Percentiles rank a stretch among this genome's conserved stretches.
These are phyloP conservation scores for Sardinella longiceps DNA, from an alignment of 2,797 vertebrate genomes.

Conservation along the genomic window DNA sequence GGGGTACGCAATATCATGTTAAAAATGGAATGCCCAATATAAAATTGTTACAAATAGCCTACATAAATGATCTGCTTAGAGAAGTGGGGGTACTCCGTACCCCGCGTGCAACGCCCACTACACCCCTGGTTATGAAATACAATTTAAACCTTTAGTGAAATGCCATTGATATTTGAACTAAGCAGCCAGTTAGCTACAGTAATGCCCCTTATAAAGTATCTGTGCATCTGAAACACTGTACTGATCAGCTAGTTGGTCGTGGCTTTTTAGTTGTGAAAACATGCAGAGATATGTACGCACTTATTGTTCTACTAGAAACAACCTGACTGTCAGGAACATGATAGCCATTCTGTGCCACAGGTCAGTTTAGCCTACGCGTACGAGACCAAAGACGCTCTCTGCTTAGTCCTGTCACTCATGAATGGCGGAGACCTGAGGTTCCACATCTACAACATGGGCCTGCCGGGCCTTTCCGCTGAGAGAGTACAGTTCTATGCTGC, in stretches of 20 bases:
- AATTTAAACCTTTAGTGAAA: neutral
- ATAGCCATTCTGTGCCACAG: constrained; percentile 57
- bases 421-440: constrained; percentile 84
- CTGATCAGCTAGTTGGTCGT: neutral
- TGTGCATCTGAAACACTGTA: neutral
- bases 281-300: neutral
- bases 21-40: too few relatives aligned
- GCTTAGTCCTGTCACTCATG: constrained; percentile 86
- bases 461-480: constrained; percentile 67
- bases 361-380: constrained; percentile 85
- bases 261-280: neutral
- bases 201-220: neutral
- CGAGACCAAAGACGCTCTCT: constrained; percentile 83
- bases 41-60: too few relatives aligned
- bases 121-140: too few relatives aligned
- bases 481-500: constrained; percentile 82
- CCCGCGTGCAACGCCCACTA: too few relatives aligned
- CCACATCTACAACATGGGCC: constrained; percentile 84
- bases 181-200: neutral
- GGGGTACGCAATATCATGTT: too few relatives aligned
- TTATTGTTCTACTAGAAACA: neutral
- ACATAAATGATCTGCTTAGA: too few relatives aligned
- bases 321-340: neutral
- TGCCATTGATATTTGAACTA: neutral
- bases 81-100: too few relatives aligned